These are phyloP conservation scores for Itoplectis maculator DNA, from an alignment of 2,888 invertebrate genomes.

Conservation along the genomic window DNA sequence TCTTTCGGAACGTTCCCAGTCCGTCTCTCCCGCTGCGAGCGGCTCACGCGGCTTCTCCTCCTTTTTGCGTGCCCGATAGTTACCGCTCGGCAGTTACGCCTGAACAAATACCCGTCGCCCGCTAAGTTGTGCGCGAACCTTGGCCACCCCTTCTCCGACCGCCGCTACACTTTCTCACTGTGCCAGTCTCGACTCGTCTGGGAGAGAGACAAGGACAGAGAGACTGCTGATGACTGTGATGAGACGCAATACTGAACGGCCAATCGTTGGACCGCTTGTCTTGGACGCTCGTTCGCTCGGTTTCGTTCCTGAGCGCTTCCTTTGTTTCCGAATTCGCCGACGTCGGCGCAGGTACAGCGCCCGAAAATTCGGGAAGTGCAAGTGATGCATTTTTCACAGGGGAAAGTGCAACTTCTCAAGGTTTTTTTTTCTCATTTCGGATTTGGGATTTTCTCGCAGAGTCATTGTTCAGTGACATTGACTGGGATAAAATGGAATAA, in stretches of 20 bases:
- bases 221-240: too few species aligned
- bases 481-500: too few species aligned
- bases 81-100: conserved; percentile 50
- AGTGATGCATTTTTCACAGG: conserved; percentile 30
- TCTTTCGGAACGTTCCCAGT: too few species aligned
- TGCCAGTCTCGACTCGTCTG: too few species aligned
- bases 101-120: conserved; percentile 60
- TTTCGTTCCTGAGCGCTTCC: conserved; percentile 38
- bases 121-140: too few species aligned
- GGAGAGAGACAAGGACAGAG: too few species aligned
- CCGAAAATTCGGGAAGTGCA: conserved; percentile 43
- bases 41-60: conserved; percentile 36
- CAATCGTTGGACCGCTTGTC: background rate
- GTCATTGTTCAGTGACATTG: too few species aligned
- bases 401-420: background rate
- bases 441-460: too few species aligned
- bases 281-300: conserved; percentile 20
- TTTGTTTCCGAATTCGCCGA: conserved; percentile 72
- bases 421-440: too few species aligned
- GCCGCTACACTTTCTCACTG: background rate
- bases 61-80: conserved; percentile 45
- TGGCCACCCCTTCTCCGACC: too few species aligned
- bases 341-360: background rate
- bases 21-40: background rate
- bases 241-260: too few species aligned